A percentile compares a stretch with the other conserved stretches of the same genome.
Evolutionary conservation across 2,888 invertebrate species (phyloP).

Genomic region (Ceratothoa steindachneri): DNA sequence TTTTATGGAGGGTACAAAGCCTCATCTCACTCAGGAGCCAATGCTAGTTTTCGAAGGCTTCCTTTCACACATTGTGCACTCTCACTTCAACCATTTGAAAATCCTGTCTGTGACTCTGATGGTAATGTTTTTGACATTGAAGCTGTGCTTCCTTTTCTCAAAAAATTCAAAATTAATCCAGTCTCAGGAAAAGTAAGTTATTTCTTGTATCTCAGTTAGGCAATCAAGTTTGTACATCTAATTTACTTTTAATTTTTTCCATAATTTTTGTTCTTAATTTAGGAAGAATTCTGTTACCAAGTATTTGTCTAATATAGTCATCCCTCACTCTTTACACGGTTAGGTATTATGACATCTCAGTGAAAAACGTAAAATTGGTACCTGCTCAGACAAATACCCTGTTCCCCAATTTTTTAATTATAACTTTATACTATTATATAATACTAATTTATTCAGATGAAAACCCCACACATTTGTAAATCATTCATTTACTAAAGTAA

Average conservation of each 20-base stretch:
- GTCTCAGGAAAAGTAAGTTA: conserved; percentile 73
- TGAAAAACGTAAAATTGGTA: too few species aligned
- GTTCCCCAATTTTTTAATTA: too few species aligned
- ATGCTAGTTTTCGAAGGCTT: conserved; percentile 78
- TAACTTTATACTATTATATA: too few species aligned
- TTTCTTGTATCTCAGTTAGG: neutral
- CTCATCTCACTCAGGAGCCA: conserved; percentile 64
- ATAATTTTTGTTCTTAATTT: neutral
- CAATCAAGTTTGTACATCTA: neutral
- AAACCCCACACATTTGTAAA: too few species aligned
- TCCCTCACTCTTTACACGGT: too few species aligned
- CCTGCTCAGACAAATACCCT: too few species aligned
- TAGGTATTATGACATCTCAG: too few species aligned
- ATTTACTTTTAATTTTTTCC: neutral
- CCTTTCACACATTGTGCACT: conserved; percentile 91
- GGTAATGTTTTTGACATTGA: conserved; percentile 92
- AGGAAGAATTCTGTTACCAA: too few species aligned
- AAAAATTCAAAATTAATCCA: conserved; percentile 88
- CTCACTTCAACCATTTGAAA: conserved; percentile 83
- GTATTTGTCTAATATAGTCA: too few species aligned
- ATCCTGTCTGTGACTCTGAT: conserved; percentile 76
- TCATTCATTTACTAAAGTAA: too few species aligned
- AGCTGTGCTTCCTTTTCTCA: conserved; percentile 77
- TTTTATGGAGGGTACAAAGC: conserved; percentile 80
- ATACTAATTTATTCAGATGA: too few species aligned